Evolutionary conservation across 2,797 vertebrate genomes (phyloP), one percentile per base, ranked within the genome.

Genomic region (Periparus ater): DNA sequence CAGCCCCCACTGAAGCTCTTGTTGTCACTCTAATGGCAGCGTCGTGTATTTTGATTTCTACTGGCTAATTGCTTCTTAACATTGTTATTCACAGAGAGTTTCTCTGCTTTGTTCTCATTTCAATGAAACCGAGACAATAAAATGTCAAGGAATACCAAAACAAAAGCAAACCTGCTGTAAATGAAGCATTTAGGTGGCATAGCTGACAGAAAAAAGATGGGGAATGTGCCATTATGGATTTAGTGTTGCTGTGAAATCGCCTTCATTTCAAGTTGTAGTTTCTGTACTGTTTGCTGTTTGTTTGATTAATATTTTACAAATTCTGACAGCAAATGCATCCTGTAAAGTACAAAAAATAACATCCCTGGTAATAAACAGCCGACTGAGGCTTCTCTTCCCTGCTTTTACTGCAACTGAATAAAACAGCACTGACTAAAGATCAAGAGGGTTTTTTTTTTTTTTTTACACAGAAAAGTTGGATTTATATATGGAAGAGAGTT

Each of bases 281-380:
- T 94, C 92, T 94, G 85, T 91, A 26, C 91, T 91, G 91, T 95
- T 93, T 94, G 65, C 96, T 88, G 84, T 89, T 96, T 96, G 95
- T 96, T 95, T 96, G 94, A 96, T 96, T 95, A 96, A 96, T 97
- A 97, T 97, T 94, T 96, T 94, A 96, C 95, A 94, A 96, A 93
- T 91, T 89, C 84, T 95, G 96, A 92, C 92, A 96, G 94, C 79
- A 96, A 93, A 94, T 58, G 72, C 75, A 89, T 80, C 84, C 95
- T 93, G 88, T 92, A 95, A 95, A 96, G 81, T 65, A 94, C 81
- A 94, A 89, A 95, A 91, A 91, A 74, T 60, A 92, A 93, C 95
- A 96, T 88, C 87, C 61, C 34, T 20, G n/a, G 60, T 79, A 85
- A 93, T 94, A 89, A 94, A 67, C 63, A 97, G 75, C 42, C 75